Evolutionary conservation across 2,888 invertebrate genomes (phyloP).

Genomic region (Argynnis bischoffii): DNA sequence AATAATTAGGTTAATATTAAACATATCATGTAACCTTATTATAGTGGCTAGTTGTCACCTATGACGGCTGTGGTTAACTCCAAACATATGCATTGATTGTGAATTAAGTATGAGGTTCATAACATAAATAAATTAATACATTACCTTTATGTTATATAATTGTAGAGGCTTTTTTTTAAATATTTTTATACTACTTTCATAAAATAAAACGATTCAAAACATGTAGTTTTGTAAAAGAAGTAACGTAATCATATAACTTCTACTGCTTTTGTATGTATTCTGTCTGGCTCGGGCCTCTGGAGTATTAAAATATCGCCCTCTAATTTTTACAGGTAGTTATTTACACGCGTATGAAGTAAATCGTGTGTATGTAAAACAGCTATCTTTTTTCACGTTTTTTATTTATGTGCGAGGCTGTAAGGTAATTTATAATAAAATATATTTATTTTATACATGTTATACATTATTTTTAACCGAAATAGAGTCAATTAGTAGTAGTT

Average conservation of each 20-base stretch:
- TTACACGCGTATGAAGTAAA: slow-evolving; percentile 30
- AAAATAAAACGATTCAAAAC: too few species aligned
- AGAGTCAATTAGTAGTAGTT: too few species aligned
- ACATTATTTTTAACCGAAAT: too few species aligned
- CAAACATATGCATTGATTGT: slow-evolving; percentile 5
- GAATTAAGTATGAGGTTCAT: slow-evolving; percentile 5
- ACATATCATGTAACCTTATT: slow-evolving; percentile 20
- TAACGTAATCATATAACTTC: too few species aligned
- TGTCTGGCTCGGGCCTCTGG: too few species aligned
- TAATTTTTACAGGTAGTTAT: slow-evolving; percentile 20
- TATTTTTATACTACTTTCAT: too few species aligned
- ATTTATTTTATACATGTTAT: not conserved
- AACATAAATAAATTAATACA: slow-evolving; percentile 3
- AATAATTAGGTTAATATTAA: slow-evolving; percentile 22
- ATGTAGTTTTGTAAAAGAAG: too few species aligned
- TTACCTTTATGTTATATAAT: not conserved
- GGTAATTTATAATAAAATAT: not conserved
- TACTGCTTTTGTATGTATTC: too few species aligned
- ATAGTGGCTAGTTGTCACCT: slow-evolving; percentile 17
- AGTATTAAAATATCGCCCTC: not conserved
- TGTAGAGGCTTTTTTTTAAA: too few species aligned
- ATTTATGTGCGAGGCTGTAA: not conserved
- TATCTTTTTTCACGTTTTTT: slow-evolving; percentile 5
- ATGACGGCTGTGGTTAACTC: slow-evolving; percentile 26
- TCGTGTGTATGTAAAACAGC: slow-evolving; percentile 20